Evolutionary conservation across 2,888 invertebrate genomes (phyloP).

Genomic region (Melikaiella ostensackeni): DNA sequence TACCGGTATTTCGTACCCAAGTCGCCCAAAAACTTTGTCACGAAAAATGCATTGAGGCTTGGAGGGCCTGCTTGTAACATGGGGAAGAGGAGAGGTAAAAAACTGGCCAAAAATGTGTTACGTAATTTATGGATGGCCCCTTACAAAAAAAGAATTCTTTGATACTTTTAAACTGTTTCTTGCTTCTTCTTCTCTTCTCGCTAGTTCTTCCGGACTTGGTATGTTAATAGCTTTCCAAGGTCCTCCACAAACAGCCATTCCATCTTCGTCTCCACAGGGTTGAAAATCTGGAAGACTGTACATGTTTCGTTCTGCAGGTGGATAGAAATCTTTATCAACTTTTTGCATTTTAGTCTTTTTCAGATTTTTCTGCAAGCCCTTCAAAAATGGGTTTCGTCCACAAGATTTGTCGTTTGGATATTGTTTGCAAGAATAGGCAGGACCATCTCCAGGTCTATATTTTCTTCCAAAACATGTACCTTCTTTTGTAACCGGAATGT

Average conservation of each 20-base stretch:
- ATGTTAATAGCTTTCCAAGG: conserved; percentile 63
- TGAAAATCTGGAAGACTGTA: conserved; percentile 60
- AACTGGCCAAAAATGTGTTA: no score
- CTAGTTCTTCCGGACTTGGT: no score
- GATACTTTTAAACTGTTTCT: no score
- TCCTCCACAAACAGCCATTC: conserved; percentile 60
- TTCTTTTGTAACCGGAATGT: conserved; percentile 59
- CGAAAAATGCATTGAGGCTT: no score
- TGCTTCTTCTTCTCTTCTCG: no score
- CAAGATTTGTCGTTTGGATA: conserved; percentile 54
- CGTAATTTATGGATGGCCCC: no score
- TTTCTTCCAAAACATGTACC: conserved; percentile 64
- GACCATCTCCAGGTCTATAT: conserved; percentile 57
- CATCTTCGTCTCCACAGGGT: conserved; percentile 63
- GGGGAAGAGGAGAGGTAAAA: no score
- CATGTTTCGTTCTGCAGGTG: conserved; percentile 53
- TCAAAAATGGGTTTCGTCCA: conserved; percentile 40
- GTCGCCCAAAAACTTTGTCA: no score
- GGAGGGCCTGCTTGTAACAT: no score
- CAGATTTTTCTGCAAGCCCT: conserved; percentile 32
- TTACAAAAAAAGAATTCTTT: no score
- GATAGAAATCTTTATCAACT: neutral
- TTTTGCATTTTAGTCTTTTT: conserved; percentile 40
- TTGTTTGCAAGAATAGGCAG: conserved; percentile 60
- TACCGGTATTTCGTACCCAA: no score